Evolutionary conservation across 2,888 invertebrate species (phyloP).

Genomic region (Mechanitis messenoides): DNA sequence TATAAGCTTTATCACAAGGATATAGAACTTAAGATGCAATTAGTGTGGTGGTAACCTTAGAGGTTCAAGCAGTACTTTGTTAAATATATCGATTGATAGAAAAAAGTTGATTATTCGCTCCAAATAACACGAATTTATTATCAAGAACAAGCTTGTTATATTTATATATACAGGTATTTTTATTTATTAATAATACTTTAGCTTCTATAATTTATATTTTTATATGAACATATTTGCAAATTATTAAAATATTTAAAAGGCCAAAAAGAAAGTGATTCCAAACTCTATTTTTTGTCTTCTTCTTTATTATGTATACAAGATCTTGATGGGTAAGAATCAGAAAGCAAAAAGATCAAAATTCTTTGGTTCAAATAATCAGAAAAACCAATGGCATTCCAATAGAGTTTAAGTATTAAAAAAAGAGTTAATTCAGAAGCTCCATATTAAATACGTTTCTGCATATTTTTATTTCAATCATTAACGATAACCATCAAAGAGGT

Average conservation of each 20-base stretch:
- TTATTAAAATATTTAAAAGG: no score
- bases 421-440: not conserved
- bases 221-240: no score
- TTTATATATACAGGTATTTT: not conserved
- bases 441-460: not conserved
- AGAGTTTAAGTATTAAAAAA: not conserved
- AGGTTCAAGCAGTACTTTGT: not conserved
- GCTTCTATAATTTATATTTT: not conserved
- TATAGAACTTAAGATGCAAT: not conserved
- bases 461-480: constrained; percentile 2
- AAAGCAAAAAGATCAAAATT: no score
- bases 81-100: not conserved
- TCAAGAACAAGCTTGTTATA: not conserved
- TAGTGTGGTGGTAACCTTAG: not conserved
- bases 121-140: not conserved
- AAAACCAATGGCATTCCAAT: not conserved
- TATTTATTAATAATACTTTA: not conserved
- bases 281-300: no score
- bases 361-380: no score
- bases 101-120: not conserved
- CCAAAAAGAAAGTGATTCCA: no score
- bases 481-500: constrained; percentile 32
- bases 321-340: no score
- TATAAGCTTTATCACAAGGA: not conserved
- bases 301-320: no score